Evolutionary conservation across 2,113 vertebrate species (phyloP).

Genomic region (Rousettus leschenaultii): DNA sequence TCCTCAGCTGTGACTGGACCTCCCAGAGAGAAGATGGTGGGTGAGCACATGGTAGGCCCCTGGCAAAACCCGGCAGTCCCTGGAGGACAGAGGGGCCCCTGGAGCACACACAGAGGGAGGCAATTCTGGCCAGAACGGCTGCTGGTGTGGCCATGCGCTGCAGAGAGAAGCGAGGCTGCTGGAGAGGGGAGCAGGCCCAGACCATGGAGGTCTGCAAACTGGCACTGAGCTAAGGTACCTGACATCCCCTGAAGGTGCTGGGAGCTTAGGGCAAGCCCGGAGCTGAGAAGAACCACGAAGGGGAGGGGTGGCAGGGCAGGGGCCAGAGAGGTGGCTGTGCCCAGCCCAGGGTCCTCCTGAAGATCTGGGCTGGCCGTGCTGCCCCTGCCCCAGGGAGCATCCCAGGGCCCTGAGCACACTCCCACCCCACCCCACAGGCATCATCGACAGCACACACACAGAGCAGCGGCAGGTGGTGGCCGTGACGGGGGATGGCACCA

Average conservation of each 20-base stretch:
- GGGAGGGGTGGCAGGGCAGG: not conserved
- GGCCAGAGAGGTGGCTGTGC: not conserved
- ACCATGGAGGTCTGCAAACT: too few relatives aligned
- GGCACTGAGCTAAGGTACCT: not conserved
- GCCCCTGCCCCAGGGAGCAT: not conserved
- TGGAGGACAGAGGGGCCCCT: not conserved
- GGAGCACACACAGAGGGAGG: not conserved
- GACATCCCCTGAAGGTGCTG: not conserved
- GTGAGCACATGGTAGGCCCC: not conserved
- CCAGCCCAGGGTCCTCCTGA: not conserved
- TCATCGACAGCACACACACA: constrained; percentile 95
- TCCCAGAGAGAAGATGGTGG: not conserved
- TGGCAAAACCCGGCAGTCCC: not conserved
- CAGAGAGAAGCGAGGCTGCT: not conserved
- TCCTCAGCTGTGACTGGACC: not conserved
- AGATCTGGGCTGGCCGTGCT: not conserved
- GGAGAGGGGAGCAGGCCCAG: not conserved
- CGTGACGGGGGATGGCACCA: constrained; percentile 98
- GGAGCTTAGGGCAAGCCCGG: not conserved
- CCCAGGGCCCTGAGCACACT: not conserved
- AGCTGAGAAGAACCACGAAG: not conserved
- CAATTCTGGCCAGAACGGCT: not conserved
- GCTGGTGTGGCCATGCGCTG: not conserved
- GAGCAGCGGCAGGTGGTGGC: constrained; percentile 98
- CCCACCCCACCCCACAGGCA: constrained; percentile 83